Base-by-base conservation (phyloP, 2,113 vertebrate species). In the Aptenodytes patagonicus region DNA sequence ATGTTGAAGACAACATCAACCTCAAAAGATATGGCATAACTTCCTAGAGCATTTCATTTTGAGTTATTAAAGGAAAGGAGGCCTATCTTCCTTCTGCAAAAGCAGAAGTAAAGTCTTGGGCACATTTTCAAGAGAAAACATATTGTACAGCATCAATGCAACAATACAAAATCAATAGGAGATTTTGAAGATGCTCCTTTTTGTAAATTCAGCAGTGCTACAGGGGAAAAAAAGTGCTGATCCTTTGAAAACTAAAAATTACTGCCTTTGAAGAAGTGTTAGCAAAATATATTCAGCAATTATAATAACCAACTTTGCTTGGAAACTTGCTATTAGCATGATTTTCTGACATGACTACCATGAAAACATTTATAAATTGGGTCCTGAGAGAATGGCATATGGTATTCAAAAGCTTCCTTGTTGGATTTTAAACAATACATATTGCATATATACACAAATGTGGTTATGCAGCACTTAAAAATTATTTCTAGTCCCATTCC, bases 261-360 rank as follows among this genome's bases (percentile, higher is more conserved):
- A 36, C 15, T 71, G 79, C 65, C 82, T 80, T 73, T 86, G 64
- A 87, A 78, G 62, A 93, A 95, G 51, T 14, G 76, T 89, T 81
- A 93, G 96, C 93, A 96, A 90, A 68, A 44, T 94, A 84, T 52
- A 73, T 93, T 93, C 89, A 89, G 93, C 69, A 95, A 87, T 96
- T 95, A 72, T 11, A 73, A 86, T 75, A 70, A 88, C 57, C 87
- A 91, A 8, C 40, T 77, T 76, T 92, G 71, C 73, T 90, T 88
- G 80, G 66, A 38, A 97, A 94, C 91, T 90, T 95, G 44, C 77
- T 90, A 40, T 83, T 89, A 88, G 49, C 44, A 34, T 90, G 76
- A 52, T 91, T 96, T 97, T 94, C 71, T 96, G 75, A 54, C 94
- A 75, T n/a, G 54, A 44, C 31, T 87, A 54, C 70, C 66, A 17